Conservation (phyloP, 2,797 vertebrate genomes). For the Hozukius guyotensis region DNA sequence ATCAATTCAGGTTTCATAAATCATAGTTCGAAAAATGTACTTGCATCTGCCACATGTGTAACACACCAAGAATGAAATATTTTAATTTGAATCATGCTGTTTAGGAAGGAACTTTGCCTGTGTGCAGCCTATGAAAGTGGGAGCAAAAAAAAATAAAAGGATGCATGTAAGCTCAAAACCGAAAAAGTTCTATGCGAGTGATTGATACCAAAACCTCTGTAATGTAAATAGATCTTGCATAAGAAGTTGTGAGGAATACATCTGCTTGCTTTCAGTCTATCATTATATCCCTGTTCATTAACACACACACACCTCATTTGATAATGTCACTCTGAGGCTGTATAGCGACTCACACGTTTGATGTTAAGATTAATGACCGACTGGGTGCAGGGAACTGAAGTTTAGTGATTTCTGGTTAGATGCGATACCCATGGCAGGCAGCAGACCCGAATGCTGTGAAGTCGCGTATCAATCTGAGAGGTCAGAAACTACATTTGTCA, state of each 20-base stretch:
- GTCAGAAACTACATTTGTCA: constrained; percentile 73
- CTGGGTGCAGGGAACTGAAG: constrained; percentile 56
- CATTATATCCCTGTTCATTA: constrained; percentile 71
- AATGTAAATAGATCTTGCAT: constrained; percentile 55
- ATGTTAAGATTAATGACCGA: constrained; percentile 78
- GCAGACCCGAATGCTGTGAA: constrained; percentile 59
- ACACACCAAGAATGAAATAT: background rate
- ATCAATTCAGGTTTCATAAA: background rate
- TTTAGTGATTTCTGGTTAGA: constrained; percentile 75
- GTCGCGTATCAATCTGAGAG: constrained; percentile 62
- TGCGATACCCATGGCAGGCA: constrained; percentile 63
- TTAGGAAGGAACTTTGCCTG: background rate
- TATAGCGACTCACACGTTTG: constrained; percentile 59
- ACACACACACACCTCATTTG: constrained; percentile 61
- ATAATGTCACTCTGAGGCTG: constrained; percentile 56
- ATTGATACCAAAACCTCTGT: constrained; percentile 38
- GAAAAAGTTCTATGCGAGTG: constrained; percentile 13
- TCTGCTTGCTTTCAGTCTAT: constrained; percentile 41
- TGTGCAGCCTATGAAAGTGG: background rate
- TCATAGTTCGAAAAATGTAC: background rate
- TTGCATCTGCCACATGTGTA: background rate
- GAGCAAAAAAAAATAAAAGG: constrained; percentile 4
- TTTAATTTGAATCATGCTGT: constrained; percentile 1
- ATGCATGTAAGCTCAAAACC: constrained; percentile 23
- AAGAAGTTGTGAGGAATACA: constrained; percentile 36